Percentiles rank a stretch among this genome's conserved stretches.
These are phyloP conservation scores for Odontamblyopus rebecca DNA, from an alignment of 2,797 vertebrate species.

Conservation along the genomic window DNA sequence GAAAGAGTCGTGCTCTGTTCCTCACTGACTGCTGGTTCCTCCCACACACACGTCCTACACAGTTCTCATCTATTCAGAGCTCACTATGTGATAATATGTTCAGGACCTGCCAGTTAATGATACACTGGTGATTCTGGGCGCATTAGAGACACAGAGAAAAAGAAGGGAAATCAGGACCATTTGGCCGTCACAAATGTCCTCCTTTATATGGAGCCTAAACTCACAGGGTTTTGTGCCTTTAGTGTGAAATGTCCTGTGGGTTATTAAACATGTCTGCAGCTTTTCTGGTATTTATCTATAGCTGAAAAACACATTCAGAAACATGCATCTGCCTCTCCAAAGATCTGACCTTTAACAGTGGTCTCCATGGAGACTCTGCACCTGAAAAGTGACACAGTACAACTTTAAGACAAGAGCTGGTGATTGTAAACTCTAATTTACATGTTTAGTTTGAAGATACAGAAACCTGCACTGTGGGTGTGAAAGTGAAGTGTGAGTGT, in stretches of 20 bases:
- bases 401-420: too few relatives aligned
- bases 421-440: too few relatives aligned
- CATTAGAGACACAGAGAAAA: conserved; percentile 40
- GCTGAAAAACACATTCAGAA: not conserved
- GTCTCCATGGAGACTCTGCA: too few relatives aligned
- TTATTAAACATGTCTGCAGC: not conserved
- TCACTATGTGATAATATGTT: conserved; percentile 61
- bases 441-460: too few relatives aligned
- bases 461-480: too few relatives aligned
- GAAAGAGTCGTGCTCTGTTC: conserved; percentile 40
- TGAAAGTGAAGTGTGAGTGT: too few relatives aligned
- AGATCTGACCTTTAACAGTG: not conserved
- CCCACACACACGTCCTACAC: conserved; percentile 66
- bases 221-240: not conserved
- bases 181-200: conserved; percentile 24
- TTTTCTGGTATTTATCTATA: not conserved
- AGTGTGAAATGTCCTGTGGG: not conserved
- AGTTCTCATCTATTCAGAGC: conserved; percentile 71
- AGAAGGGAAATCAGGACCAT: conserved; percentile 6
- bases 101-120: conserved; percentile 59
- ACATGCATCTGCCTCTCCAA: not conserved
- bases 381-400: too few relatives aligned
- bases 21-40: conserved; percentile 48
- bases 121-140: conserved; percentile 58
- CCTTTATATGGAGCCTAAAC: conserved; percentile 1